Conservation (phyloP, 1,140 invertebrate genomes). For the Cherax quadricarinatus region DNA sequence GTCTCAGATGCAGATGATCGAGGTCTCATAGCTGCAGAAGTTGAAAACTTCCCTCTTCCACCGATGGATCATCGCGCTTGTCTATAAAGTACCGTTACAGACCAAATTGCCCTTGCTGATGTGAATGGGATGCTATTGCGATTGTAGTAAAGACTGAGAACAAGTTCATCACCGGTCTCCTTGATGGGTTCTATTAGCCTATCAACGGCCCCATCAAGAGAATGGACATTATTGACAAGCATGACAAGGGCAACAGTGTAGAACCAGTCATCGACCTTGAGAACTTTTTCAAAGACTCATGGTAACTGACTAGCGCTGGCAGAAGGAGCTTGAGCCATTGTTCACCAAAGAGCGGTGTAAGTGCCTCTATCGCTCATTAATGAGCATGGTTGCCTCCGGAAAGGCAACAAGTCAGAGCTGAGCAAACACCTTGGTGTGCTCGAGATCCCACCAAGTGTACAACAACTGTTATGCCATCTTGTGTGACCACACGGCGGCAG, state of each 20-base stretch:
- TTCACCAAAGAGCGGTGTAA: not conserved
- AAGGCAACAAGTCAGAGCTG: too few relatives aligned
- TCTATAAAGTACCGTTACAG: not conserved
- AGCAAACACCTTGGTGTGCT: too few relatives aligned
- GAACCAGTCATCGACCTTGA: not conserved
- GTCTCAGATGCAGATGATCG: slow-evolving; percentile 4
- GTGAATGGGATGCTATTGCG: not conserved
- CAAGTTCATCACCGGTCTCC: not conserved
- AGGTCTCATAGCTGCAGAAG: not conserved
- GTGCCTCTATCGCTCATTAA: too few relatives aligned
- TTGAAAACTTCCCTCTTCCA: not conserved
- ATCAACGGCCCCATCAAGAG: not conserved
- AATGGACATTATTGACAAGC: not conserved
- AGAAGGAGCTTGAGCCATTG: not conserved
- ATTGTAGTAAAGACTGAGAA: not conserved
- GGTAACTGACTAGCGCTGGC: slow-evolving; percentile 2
- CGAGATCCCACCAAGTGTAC: too few relatives aligned
- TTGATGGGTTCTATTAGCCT: slow-evolving; percentile 1
- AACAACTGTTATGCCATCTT: too few relatives aligned
- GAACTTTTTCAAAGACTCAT: not conserved
- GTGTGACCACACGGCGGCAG: too few relatives aligned
- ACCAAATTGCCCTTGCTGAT: not conserved
- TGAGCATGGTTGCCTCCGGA: too few relatives aligned
- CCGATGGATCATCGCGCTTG: not conserved
- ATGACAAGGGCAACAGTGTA: not conserved